phyloP scores from a whole-genome alignment of 1,140 invertebrate genomes.

The Aplysia californica region DNA sequence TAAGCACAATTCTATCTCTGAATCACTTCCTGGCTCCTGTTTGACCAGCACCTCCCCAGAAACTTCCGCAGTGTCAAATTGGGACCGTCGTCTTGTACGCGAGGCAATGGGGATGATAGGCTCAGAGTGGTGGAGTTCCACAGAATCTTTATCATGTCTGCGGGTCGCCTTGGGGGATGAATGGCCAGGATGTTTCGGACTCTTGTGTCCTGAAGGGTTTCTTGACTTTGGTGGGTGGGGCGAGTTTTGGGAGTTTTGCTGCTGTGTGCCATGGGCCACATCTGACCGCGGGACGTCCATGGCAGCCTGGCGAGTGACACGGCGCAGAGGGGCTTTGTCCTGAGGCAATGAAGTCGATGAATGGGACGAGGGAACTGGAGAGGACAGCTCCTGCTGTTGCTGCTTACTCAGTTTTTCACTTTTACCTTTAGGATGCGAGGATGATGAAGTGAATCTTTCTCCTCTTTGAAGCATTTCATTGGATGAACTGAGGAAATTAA shows the following conservation, averaged over 20 bases:
- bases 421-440: no score
- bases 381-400: no score
- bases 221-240: background rate
- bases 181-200: background rate
- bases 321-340: no score
- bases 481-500: no score
- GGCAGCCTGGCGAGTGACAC: background rate
- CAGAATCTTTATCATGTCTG: background rate
- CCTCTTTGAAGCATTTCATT: no score
- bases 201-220: background rate
- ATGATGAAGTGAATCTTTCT: no score
- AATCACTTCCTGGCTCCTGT: slow-evolving; percentile 13
- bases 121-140: no score
- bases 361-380: no score
- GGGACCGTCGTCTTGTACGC: slow-evolving; percentile 15
- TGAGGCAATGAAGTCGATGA: no score
- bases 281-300: background rate
- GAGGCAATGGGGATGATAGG: slow-evolving; percentile 21
- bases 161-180: slow-evolving; percentile 6
- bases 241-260: background rate
- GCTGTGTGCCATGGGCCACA: no score
- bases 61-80: slow-evolving; percentile 11
- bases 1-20: background rate
- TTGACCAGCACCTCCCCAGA: background rate
- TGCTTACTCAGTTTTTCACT: no score